Evolutionary conservation across 2,797 vertebrate genomes (phyloP).

Genomic region (Myoxocephalus aenaeus): DNA sequence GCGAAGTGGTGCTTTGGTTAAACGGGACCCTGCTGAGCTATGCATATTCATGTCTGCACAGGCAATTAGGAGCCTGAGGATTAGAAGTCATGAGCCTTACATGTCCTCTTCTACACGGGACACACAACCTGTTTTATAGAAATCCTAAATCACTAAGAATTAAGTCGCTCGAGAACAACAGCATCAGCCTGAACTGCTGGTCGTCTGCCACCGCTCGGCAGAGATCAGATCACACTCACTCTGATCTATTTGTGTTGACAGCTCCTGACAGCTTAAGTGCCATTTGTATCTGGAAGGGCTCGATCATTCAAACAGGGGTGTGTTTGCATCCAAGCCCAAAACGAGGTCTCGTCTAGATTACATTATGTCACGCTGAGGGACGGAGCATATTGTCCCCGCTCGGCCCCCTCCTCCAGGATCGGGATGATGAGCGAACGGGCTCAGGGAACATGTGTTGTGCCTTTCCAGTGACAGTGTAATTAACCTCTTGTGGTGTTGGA

Average conservation of each 20-base stretch:
- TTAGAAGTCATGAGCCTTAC: constrained; percentile 42
- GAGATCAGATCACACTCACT: constrained; percentile 66
- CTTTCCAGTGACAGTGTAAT: constrained; percentile 76
- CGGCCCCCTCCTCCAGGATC: constrained; percentile 21
- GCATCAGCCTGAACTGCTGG: constrained; percentile 27
- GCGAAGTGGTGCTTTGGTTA: constrained; percentile 35
- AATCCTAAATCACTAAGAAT: constrained; percentile 29
- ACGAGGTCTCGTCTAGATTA: constrained; percentile 55
- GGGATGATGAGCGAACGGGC: constrained; percentile 49
- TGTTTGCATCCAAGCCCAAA: constrained; percentile 58
- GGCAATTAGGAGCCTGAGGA: constrained; percentile 58
- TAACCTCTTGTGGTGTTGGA: constrained; percentile 69
- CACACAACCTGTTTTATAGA: constrained; percentile 20
- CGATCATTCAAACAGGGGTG: constrained; percentile 54
- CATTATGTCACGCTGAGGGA: constrained; percentile 57
- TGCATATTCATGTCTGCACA: constrained; percentile 71
- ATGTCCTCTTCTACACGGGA: constrained; percentile 24
- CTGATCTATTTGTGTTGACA: constrained; percentile 75
- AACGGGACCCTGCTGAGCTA: constrained; percentile 32
- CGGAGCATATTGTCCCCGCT: constrained; percentile 22
- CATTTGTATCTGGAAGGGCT: constrained; percentile 52
- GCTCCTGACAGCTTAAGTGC: constrained; percentile 73
- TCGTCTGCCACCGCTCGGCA: constrained; percentile 38
- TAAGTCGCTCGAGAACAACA: constrained; percentile 16
- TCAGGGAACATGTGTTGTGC: constrained; percentile 58